Conservation (phyloP, 2,888 invertebrate genomes). For the Rotaria socialis region DNA sequence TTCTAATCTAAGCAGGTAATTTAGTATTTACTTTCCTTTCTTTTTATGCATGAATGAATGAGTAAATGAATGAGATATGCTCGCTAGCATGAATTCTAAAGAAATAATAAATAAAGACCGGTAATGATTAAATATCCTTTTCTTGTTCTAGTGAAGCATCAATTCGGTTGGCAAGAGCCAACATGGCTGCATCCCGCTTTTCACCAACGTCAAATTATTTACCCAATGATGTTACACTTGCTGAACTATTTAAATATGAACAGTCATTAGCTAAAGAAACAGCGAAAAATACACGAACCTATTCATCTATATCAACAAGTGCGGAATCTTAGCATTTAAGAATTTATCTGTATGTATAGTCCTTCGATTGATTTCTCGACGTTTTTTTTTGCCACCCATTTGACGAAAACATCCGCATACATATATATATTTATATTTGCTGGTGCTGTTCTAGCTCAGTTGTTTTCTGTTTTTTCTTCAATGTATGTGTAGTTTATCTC, state of each 20-base stretch:
- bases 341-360: not conserved
- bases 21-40: not conserved
- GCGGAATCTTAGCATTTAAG: constrained; percentile 1
- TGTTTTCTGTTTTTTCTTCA: not conserved
- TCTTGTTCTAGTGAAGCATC: constrained; percentile 2
- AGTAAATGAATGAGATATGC: not conserved
- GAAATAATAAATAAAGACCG: not conserved
- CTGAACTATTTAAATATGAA: constrained; percentile 17
- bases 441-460: not conserved
- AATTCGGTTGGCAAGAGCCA: not conserved
- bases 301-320: not conserved
- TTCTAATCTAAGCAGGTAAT: not conserved
- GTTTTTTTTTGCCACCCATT: not conserved
- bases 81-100: not conserved
- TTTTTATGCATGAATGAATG: not conserved
- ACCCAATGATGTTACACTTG: not conserved
- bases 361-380: not conserved
- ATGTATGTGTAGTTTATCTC: not conserved
- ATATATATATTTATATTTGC: not conserved
- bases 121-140: not conserved
- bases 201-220: not conserved
- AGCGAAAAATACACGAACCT: not conserved
- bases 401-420: not conserved
- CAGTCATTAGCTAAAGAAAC: constrained; percentile 16
- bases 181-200: not conserved